Conservation (phyloP, 2,113 vertebrate species). For the Atractosteus spatula region DNA sequence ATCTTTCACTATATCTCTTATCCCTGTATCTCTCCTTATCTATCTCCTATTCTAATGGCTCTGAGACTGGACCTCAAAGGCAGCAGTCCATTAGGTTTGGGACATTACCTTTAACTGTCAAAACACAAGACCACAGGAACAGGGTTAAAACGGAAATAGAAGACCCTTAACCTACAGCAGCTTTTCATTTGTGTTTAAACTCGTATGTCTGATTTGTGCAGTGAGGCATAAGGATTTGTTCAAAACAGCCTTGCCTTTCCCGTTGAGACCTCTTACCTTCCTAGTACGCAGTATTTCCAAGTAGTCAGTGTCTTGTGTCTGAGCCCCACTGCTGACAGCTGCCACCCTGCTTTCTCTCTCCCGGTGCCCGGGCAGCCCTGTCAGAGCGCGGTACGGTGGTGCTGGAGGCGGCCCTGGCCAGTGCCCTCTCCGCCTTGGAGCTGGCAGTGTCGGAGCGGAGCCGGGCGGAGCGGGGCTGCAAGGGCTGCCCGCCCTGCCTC, state of each 20-base stretch:
- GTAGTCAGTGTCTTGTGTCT: not conserved
- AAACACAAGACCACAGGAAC: not conserved
- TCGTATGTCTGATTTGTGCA: no score
- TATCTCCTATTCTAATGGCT: no score
- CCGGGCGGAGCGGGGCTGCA: slow-evolving; percentile 54
- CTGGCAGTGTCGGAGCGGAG: slow-evolving; percentile 59
- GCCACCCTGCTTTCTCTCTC: not conserved
- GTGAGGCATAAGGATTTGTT: no score
- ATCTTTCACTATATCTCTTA: not conserved
- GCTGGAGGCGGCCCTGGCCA: slow-evolving; percentile 75
- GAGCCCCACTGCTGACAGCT: not conserved
- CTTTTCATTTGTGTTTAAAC: not conserved
- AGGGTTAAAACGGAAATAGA: no score
- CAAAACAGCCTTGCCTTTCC: no score
- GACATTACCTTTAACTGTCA: no score
- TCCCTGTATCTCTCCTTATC: not conserved
- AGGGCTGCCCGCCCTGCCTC: slow-evolving; percentile 71
- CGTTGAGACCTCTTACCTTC: not conserved
- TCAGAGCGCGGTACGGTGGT: slow-evolving; percentile 80
- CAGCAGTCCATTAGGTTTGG: no score
- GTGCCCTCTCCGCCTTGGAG: slow-evolving; percentile 72
- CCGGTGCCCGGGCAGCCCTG: slow-evolving; percentile 55
- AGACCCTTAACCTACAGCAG: not conserved
- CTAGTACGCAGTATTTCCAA: not conserved
- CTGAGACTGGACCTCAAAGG: no score